These are phyloP conservation scores for Morelia viridis DNA, from an alignment of 2,797 vertebrate genomes.

Conservation along the genomic window DNA sequence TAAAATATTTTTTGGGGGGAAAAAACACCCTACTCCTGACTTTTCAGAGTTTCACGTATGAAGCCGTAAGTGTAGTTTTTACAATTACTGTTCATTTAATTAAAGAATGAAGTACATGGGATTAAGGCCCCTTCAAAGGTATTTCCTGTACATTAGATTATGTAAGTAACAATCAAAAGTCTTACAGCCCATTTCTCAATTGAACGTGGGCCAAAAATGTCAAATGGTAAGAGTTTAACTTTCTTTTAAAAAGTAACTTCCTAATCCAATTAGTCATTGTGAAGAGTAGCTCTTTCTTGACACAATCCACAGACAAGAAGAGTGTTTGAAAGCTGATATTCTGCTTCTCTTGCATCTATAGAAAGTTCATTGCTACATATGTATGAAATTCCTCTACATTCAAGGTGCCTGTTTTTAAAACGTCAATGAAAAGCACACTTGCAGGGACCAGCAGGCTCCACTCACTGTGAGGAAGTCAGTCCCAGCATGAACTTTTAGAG, in stretches of 20 bases:
- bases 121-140: constrained; percentile 44
- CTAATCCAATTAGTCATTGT: constrained; percentile 52
- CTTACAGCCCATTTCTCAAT: constrained; percentile 43
- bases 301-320: neutral
- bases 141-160: constrained; percentile 54
- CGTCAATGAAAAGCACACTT: neutral
- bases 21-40: constrained; percentile 37
- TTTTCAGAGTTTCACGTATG: constrained; percentile 60
- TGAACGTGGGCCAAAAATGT: constrained; percentile 43
- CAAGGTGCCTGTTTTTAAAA: neutral
- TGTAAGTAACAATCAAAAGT: constrained; percentile 46
- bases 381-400: constrained; percentile 3
- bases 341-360: neutral
- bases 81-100: constrained; percentile 60
- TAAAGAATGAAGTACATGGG: constrained; percentile 51
- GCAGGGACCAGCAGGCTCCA: neutral
- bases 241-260: constrained; percentile 51
- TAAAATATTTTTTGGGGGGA: constrained; percentile 54
- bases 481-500: neutral
- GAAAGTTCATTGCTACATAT: constrained; percentile 11
- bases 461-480: neutral
- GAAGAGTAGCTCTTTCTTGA: constrained; percentile 29
- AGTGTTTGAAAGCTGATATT: constrained; percentile 24
- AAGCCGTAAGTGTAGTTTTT: constrained; percentile 50
- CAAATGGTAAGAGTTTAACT: constrained; percentile 39